A percentile compares a stretch with the other conserved stretches of the same genome.
Conservation (phyloP, 2,888 invertebrate species). For the Galerucella nymphaeae region DNA sequence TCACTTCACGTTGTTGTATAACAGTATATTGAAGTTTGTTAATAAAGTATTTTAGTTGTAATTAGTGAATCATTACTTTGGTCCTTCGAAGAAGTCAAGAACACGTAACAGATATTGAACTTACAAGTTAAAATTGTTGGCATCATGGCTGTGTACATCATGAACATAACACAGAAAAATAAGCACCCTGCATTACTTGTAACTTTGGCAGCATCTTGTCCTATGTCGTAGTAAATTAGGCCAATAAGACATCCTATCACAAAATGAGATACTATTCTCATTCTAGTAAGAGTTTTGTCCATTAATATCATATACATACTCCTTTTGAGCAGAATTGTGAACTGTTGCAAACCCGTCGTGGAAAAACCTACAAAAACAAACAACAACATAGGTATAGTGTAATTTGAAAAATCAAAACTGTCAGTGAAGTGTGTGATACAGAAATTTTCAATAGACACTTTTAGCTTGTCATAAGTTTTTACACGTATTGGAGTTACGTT, state of each 20-base stretch:
- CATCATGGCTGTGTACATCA: conserved; percentile 99
- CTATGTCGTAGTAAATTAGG: conserved; percentile 92
- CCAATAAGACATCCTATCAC: conserved; percentile 93
- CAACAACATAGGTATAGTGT: too few species aligned
- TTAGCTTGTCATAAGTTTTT: too few species aligned
- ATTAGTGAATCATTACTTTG: too few species aligned
- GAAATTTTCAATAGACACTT: neutral
- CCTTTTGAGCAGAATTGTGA: conserved; percentile 87
- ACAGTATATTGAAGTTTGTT: too few species aligned
- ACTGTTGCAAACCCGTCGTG: conserved; percentile 85
- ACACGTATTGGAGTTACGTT: too few species aligned
- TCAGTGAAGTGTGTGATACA: neutral
- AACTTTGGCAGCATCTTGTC: conserved; percentile 92
- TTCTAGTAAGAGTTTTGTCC: conserved; percentile 89
- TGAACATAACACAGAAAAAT: conserved; percentile 95
- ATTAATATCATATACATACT: conserved; percentile 85
- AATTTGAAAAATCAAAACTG: too few species aligned
- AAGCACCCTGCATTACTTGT: conserved; percentile 96
- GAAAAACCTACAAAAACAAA: conserved; percentile 69
- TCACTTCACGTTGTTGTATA: too few species aligned
- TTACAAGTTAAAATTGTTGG: conserved; percentile 97
- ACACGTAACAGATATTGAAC: too few species aligned
- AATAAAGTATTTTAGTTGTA: too few species aligned
- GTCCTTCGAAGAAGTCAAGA: too few species aligned
- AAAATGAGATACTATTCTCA: conserved; percentile 87